Conservation (phyloP, 2,113 vertebrate genomes). For the Cololabis saira region DNA sequence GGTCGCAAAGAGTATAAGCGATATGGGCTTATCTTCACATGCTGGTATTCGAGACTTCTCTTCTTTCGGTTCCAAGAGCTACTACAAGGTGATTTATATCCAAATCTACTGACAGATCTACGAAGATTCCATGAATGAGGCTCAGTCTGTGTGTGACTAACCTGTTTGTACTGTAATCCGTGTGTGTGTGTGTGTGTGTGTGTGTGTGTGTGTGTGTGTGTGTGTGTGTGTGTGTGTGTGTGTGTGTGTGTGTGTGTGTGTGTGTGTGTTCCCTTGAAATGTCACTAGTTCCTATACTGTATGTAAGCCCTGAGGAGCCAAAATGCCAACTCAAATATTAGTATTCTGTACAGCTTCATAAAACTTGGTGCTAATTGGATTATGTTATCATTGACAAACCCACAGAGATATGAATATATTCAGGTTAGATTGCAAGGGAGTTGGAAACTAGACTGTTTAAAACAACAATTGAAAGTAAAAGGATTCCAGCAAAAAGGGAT, state of each 20-base stretch:
- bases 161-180: too few relatives aligned
- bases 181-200: too few relatives aligned
- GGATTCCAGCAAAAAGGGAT: neutral
- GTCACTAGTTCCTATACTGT: neutral
- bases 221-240: neutral
- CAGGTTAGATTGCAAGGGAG: neutral
- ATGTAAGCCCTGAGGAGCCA: slow-evolving; percentile 3
- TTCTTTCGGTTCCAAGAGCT: too few relatives aligned
- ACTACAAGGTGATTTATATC: too few relatives aligned
- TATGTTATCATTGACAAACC: neutral
- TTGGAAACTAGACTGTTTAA: neutral
- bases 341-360: neutral
- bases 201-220: slow-evolving; percentile 9
- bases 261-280: neutral
- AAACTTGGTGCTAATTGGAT: neutral
- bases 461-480: neutral
- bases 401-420: neutral
- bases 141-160: too few relatives aligned
- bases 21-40: neutral
- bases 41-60: neutral
- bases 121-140: too few relatives aligned
- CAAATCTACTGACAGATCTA: too few relatives aligned
- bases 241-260: neutral
- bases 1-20: neutral
- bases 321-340: slow-evolving; percentile 11